Evolutionary conservation across 2,797 vertebrate genomes (phyloP), one percentile per base, ranked within the genome.

Genomic region (Psittacula echo): DNA sequence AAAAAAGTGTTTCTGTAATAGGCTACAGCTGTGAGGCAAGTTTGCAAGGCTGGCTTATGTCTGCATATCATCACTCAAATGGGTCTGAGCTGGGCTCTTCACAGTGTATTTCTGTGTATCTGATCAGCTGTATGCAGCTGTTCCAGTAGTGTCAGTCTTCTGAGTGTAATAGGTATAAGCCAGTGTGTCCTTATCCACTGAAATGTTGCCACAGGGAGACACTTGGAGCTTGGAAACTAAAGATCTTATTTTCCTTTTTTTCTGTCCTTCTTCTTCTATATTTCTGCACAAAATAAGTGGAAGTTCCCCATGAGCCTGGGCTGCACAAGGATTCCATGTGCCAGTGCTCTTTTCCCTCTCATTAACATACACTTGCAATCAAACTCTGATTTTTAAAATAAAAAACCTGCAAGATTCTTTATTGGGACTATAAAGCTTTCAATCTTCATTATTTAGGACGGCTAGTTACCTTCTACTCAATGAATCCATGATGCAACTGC

Each of bases 391-490:
- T 92, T 66, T 84, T 91, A 74, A 91, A 95, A 93, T 87, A 80
- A 97, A 89, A 91, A 90, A 85, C 32, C 82, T 53, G 66, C 78
- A 74, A 91, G 84, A 93, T 95, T 89, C 93, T 93, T 93, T 93
- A 87, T 26, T 78, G 95, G 76, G 80, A 83, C 94, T 73, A 89
- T 95, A 93, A 97, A 87, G 65, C 62, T 80, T 95, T 95, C 95
- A 73, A 87, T 97, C 97, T 97, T 97, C 97, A 90, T 97, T 97
- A 97, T 97, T 97, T 97, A 97, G 93, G 90, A 92, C 0, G 87
- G 85, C 53, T 80, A 94, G 91, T 97, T 97, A 96, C 94, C 94
- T 97, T 96, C 96, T 95, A 93, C 84, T 97, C 93, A 94, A 88
- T 94, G 90, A 96, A 97, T 84, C 78, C 79, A 80, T 96, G 95